A percentile compares a stretch with the other conserved stretches of the same genome.
phyloP scores from a whole-genome alignment of 2,797 vertebrate species.

The Ataeniobius toweri region DNA sequence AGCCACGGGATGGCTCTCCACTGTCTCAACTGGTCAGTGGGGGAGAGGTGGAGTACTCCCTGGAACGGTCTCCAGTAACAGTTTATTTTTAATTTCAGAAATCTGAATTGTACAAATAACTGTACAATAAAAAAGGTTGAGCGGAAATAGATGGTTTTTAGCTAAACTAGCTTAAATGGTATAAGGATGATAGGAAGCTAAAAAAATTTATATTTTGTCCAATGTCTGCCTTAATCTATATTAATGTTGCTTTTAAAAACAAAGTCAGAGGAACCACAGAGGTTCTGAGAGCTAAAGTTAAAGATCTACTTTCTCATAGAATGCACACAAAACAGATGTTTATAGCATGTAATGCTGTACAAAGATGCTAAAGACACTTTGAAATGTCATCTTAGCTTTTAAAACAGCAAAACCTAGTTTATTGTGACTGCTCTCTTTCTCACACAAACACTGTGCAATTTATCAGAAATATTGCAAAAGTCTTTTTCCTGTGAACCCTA shows the following conservation, averaged over 20 bases:
- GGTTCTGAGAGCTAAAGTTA: neutral
- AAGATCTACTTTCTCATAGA: neutral
- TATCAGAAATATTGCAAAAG: neutral
- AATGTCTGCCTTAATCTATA: neutral
- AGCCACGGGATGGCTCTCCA: neutral
- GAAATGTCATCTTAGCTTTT: neutral
- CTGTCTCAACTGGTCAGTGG: too few relatives aligned
- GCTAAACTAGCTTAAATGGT: neutral
- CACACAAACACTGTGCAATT: neutral
- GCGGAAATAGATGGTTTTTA: neutral
- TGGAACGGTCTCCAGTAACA: too few relatives aligned
- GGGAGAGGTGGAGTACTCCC: too few relatives aligned
- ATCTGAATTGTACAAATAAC: neutral
- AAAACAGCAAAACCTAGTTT: neutral
- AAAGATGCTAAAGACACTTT: neutral
- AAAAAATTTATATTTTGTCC: neutral
- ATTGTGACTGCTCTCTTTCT: neutral
- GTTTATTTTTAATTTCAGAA: too few relatives aligned
- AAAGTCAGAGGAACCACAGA: too few relatives aligned
- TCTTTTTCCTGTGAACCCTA: neutral
- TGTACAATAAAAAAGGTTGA: neutral
- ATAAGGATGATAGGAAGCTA: neutral
- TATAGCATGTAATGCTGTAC: neutral
- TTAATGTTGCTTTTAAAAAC: neutral
- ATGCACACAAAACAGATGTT: neutral